These are phyloP conservation scores for Hyperopisus bebe DNA, from an alignment of 2,113 vertebrate species.

Conservation along the genomic window DNA sequence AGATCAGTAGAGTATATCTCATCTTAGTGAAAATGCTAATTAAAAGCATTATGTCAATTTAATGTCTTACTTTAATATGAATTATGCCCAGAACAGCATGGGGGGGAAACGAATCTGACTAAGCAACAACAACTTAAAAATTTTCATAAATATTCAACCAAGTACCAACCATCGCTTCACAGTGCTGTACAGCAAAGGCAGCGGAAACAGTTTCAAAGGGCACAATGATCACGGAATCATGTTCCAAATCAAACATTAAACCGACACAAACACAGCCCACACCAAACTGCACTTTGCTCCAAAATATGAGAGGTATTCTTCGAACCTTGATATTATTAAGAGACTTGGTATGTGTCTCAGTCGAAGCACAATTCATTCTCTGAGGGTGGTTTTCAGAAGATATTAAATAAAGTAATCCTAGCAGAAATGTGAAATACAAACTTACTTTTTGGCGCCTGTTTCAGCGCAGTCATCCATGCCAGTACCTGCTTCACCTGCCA, in stretches of 20 bases:
- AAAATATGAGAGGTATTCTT: not conserved
- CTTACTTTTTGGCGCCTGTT: not conserved
- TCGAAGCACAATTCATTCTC: not conserved
- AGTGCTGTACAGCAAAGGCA: not conserved
- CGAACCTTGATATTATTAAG: not conserved
- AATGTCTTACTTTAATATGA: not conserved
- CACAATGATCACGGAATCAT: not conserved
- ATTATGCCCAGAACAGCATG: not conserved
- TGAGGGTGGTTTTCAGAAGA: not conserved
- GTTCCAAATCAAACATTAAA: not conserved
- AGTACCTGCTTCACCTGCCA: not conserved
- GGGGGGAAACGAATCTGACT: not conserved
- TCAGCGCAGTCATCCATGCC: not conserved
- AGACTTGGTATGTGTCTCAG: not conserved
- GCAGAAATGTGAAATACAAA: not conserved
- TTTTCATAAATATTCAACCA: not conserved
- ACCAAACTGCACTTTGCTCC: not conserved
- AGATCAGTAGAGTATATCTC: not conserved
- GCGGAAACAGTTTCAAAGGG: not conserved
- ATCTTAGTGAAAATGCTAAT: not conserved
- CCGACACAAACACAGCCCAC: not conserved
- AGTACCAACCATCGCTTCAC: not conserved
- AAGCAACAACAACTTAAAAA: not conserved
- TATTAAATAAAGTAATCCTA: not conserved
- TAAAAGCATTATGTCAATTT: not conserved